These are phyloP conservation scores for Zaprionus ornatus DNA, from an alignment of 1,140 invertebrate genomes.

Conservation along the genomic window DNA sequence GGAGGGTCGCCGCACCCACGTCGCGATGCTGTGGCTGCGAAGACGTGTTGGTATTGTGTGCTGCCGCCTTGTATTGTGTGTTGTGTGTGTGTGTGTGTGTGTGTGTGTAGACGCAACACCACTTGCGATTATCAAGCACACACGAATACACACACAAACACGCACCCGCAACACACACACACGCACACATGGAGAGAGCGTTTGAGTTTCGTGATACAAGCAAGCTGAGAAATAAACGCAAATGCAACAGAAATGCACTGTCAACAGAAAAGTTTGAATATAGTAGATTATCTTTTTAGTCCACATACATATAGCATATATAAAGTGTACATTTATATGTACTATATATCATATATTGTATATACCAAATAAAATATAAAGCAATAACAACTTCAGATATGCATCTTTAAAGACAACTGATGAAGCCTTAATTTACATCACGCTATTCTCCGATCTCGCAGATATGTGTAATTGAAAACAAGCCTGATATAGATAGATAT, in stretches of 20 bases:
- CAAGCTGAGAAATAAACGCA: conserved; percentile 33
- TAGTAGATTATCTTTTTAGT: conserved; percentile 1
- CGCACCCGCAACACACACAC: not conserved
- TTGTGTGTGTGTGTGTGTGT: conserved; percentile 16
- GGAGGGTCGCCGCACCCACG: conserved; percentile 37
- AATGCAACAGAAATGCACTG: conserved; percentile 14
- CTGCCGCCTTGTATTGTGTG: not conserved
- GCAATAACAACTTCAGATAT: too few relatives aligned
- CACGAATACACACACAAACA: not conserved
- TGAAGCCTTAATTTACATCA: too few relatives aligned
- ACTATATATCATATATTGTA: too few relatives aligned
- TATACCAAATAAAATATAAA: too few relatives aligned
- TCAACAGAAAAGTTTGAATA: conserved; percentile 5
- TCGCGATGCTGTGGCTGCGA: conserved; percentile 32
- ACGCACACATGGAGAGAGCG: not conserved
- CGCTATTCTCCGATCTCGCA: too few relatives aligned
- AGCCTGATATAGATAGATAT: not conserved
- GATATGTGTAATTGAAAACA: not conserved
- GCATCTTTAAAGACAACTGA: too few relatives aligned
- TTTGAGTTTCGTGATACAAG: conserved; percentile 41
- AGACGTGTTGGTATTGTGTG: conserved; percentile 1
- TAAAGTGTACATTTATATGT: not conserved
- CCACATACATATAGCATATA: not conserved
- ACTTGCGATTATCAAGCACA: conserved; percentile 51
- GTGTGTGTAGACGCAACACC: conserved; percentile 48